Evolutionary conservation across 2,888 invertebrate species (phyloP).

Genomic region (Ormia ochracea): DNA sequence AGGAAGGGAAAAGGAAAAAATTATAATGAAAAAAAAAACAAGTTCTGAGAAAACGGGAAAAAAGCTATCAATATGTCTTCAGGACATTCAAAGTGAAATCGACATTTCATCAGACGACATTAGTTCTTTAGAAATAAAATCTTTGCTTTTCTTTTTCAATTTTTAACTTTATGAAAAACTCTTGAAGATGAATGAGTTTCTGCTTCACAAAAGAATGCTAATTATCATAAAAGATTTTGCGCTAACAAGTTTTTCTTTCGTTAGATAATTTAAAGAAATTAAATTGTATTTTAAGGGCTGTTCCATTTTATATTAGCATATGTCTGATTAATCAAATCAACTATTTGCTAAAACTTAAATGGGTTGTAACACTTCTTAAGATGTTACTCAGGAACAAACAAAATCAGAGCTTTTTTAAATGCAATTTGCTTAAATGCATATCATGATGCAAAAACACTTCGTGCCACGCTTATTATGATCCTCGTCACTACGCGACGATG

Average conservation of each 20-base stretch:
- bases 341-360: no score
- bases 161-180: not conserved
- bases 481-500: not conserved
- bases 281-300: not conserved
- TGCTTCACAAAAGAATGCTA: conserved; percentile 51
- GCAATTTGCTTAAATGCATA: no score
- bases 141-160: not conserved
- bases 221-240: conserved; percentile 13
- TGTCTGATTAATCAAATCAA: no score
- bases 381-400: no score
- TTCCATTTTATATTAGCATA: no score
- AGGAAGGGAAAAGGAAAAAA: not conserved
- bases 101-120: conserved; percentile 52
- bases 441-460: no score
- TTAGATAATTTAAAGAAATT: not conserved
- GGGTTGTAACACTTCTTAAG: no score
- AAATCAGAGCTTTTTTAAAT: no score
- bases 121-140: not conserved
- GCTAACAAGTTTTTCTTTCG: not conserved
- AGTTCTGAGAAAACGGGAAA: not conserved
- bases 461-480: not conserved
- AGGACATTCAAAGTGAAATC: conserved; percentile 54
- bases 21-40: not conserved
- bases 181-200: conserved; percentile 38
- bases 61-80: not conserved